Percentiles rank a stretch among this genome's conserved stretches.
Conservation (phyloP, 92 coral and sea anemone genomes). For the Epizoanthus illoricatus region DNA sequence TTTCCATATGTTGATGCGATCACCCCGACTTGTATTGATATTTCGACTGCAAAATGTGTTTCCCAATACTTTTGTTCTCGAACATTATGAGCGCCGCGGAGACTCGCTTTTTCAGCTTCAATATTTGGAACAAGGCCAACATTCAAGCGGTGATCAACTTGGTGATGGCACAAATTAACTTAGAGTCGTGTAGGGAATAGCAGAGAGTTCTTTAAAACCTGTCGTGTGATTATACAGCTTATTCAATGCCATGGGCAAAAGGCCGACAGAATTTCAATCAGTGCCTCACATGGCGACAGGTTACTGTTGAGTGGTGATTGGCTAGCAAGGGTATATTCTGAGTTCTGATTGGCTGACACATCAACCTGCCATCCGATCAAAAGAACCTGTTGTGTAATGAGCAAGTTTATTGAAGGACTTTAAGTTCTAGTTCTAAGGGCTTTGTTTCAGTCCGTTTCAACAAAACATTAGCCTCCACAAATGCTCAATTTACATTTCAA, state of each 20-base stretch:
- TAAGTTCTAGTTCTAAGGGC: constrained; percentile 16
- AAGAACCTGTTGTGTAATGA: constrained; percentile 59
- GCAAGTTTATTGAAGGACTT: constrained; percentile 38
- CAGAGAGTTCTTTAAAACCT: constrained; percentile 22
- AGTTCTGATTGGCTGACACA: constrained; percentile 45
- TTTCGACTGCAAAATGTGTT: constrained; percentile 5
- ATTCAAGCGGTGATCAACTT: constrained; percentile 13
- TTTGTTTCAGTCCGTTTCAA: constrained; percentile 32
- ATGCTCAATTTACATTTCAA: constrained; percentile 6
- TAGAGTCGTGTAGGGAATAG: constrained; percentile 15
- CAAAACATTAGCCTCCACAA: constrained; percentile 31
- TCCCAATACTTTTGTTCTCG: constrained; percentile 25
- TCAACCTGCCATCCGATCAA: constrained; percentile 59
- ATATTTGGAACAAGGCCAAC: constrained; percentile 16
- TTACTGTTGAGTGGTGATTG: constrained; percentile 47
- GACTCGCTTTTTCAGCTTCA: constrained; percentile 14
- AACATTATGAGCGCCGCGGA: background rate
- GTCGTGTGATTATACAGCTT: constrained; percentile 9
- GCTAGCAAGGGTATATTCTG: constrained; percentile 35
- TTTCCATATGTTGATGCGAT: constrained; percentile 52
- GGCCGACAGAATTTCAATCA: background rate
- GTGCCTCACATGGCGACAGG: constrained; percentile 44
- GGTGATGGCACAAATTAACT: background rate
- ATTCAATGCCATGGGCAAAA: constrained; percentile 31
- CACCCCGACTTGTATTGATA: constrained; percentile 20